Conservation (phyloP, 2,797 vertebrate genomes). For the Tapirus indicus region DNA sequence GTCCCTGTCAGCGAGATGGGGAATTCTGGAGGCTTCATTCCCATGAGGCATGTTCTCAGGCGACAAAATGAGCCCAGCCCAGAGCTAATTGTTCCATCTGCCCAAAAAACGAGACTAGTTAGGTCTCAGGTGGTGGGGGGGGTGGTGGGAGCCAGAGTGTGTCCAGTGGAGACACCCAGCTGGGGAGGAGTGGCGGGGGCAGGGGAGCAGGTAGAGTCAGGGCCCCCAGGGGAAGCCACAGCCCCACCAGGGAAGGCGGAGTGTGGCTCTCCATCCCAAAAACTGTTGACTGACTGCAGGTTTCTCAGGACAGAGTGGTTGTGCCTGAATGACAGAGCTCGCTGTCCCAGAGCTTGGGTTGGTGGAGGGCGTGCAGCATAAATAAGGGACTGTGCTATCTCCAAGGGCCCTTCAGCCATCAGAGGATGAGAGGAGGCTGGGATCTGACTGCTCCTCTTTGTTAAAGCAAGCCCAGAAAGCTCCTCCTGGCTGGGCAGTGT, state of each 20-base stretch:
- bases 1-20: too few species aligned
- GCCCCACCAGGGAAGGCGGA: neutral
- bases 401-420: neutral
- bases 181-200: neutral
- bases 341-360: neutral
- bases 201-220: too few species aligned
- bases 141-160: accelerated
- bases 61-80: too few species aligned
- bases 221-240: too few species aligned
- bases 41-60: too few species aligned
- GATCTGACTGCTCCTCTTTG: too few species aligned
- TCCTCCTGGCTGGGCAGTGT: too few species aligned
- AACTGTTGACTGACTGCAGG: too few species aligned
- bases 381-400: neutral
- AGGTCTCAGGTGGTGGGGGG: neutral
- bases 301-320: neutral
- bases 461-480: too few species aligned
- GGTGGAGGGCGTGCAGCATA: neutral
- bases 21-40: too few species aligned
- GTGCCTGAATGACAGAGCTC: neutral
- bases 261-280: neutral
- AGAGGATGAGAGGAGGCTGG: neutral
- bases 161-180: neutral
- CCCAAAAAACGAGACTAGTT: neutral
- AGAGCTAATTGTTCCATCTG: too few species aligned